Conservation (phyloP, 1,140 invertebrate genomes). For the Procambarus virginalis region DNA sequence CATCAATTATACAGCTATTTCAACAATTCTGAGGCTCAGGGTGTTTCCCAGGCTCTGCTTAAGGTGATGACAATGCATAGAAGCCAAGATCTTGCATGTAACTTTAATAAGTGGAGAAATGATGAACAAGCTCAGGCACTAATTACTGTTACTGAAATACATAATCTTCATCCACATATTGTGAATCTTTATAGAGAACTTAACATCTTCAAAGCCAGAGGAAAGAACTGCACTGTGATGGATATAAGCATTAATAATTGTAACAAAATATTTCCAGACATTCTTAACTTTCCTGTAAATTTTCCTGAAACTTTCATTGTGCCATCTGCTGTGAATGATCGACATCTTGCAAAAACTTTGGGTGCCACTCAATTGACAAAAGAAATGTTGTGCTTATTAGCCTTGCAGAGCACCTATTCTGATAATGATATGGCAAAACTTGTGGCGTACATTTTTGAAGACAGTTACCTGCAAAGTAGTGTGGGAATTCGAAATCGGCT, state of each 20-base stretch:
- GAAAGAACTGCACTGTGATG: not conserved
- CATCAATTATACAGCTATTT: not conserved
- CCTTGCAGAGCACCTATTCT: not conserved
- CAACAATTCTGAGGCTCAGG: slow-evolving; percentile 1
- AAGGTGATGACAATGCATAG: not conserved
- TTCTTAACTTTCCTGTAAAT: slow-evolving; percentile 18
- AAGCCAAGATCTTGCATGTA: no score
- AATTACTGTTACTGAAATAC: not conserved
- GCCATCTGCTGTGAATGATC: not conserved
- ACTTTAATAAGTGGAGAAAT: not conserved
- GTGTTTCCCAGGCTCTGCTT: not conserved
- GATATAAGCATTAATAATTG: slow-evolving; percentile 5
- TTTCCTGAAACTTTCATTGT: slow-evolving; percentile 26
- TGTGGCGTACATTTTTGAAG: slow-evolving; percentile 4
- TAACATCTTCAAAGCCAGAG: slow-evolving; percentile 5
- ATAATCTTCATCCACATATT: slow-evolving; percentile 3
- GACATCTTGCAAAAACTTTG: slow-evolving; percentile 9
- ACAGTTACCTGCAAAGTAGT: not conserved
- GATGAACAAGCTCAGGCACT: slow-evolving; percentile 15
- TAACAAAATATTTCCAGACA: slow-evolving; percentile 15
- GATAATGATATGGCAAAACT: not conserved
- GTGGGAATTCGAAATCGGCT: not conserved
- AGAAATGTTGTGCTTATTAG: slow-evolving; percentile 6
- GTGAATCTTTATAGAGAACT: not conserved
- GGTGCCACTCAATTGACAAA: slow-evolving; percentile 1